Base-by-base conservation (phyloP, 2,113 vertebrate genomes). In the Oenanthe oenanthe region DNA sequence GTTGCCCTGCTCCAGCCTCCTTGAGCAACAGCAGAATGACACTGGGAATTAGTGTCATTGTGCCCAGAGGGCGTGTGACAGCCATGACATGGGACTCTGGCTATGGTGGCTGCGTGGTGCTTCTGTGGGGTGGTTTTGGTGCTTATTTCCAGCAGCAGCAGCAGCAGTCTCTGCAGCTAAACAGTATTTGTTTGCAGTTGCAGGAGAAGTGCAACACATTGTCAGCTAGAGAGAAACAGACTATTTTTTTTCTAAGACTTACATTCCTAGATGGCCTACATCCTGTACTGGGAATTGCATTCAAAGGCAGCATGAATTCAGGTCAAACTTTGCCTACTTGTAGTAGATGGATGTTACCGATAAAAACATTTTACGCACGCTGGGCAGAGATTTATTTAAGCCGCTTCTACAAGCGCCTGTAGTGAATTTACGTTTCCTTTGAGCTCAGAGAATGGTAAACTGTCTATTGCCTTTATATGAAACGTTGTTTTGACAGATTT, bases 401-500 rank as follows among this genome's bases (percentile, higher is more conserved):
- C 62, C 7, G 36, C 63, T 71, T 88, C 76, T 61, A 9, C 61
- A 40, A 40, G 78, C 0, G 3, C 58, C 71, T 51, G 63, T 47
- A 61, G 78, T 47, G 47, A 89, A 56, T 74, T 80, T 43, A 84
- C 53, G 43, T 92, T 86, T 83, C 60, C 68, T 67, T 34, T 71
- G 51, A 84, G 82, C 56, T 84, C 72, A 6, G 57, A 77, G 48
- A 86, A 92, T 7, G 53, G 65, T 16, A 60, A 53, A 40, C 68
- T 80, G 12, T 71, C 74, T 47, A 67, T 24, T 90, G 65, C 47
- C 8, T 74, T 80, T 85, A 36, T 77, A 22, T 60, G 70, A 95
- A 96, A 91, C 38, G 3, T 50, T 97, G 2, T 90, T 94, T 98
- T 85, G 66, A 96, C 97, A 98, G 98, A 91, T 96, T 84, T 85